These are phyloP conservation scores for Rhorus exstirpatorius DNA, from an alignment of 2,888 invertebrate genomes.

Conservation along the genomic window DNA sequence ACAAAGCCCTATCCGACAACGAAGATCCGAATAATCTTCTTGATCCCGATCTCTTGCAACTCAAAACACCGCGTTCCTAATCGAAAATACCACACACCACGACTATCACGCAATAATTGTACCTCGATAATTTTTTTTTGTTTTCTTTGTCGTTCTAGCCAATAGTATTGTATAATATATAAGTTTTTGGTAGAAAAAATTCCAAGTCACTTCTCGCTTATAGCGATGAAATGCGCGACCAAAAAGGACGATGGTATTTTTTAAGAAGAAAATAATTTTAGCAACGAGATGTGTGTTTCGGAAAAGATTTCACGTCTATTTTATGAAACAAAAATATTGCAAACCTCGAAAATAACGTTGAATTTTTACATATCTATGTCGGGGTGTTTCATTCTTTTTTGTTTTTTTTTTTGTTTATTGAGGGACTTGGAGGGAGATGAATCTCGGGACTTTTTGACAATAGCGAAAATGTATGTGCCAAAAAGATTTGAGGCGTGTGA, in stretches of 20 bases:
- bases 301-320: not conserved
- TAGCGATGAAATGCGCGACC: not conserved
- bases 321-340: not conserved
- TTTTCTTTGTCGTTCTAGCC: slow-evolving; percentile 42
- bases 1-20: slow-evolving; percentile 77
- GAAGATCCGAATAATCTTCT: slow-evolving; percentile 83
- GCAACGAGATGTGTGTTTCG: not conserved
- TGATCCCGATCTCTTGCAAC: slow-evolving; percentile 84
- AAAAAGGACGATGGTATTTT: not conserved
- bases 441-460: no score
- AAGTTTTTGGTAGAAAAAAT: not conserved
- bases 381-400: no score
- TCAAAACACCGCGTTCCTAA: slow-evolving; percentile 84
- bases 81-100: no score
- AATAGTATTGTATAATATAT: not conserved
- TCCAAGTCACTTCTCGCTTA: not conserved
- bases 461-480: no score
- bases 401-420: no score
- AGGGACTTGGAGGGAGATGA: no score
- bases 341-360: not conserved
- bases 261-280: not conserved
- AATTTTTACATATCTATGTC: slow-evolving; percentile 13
- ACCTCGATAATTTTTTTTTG: slow-evolving; percentile 15
- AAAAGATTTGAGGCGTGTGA: no score
- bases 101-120: slow-evolving; percentile 1